Base-by-base conservation (phyloP, 2,113 vertebrate species). In the Cariama cristata region DNA sequence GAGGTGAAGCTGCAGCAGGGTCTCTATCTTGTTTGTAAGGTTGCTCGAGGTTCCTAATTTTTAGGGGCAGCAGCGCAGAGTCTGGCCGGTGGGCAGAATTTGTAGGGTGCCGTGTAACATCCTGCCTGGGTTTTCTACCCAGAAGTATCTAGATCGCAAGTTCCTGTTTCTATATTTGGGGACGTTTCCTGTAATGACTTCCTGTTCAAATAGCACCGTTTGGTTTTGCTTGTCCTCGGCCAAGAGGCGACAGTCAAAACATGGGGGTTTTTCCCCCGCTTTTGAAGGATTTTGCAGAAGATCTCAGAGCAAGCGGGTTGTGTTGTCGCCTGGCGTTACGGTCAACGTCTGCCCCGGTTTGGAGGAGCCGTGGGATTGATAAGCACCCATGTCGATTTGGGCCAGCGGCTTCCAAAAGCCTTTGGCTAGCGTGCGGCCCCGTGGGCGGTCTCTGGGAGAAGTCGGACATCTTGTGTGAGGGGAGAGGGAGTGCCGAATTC, bases 381-480 rank as follows among this genome's bases (percentile, higher is more conserved):
- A 13, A 33, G n/a, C 35, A 9, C 0, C 0, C 0, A 1, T 20
- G 44, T 22, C 2, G 3, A 1, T 30, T 55, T 12, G 40, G 66
- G 26, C 28, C 3, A 2, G 40, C 1, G 9, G 58, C 38, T 55
- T 53, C 49, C 28, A 16, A 12, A 63, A 69, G 58, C 52, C 47
- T 84, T 32, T 35, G 44, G 72, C 28, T n/a, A 6, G 6, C 0
- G 3, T 7, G 27, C 4, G 10, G 7, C 59, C 14, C 40, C 0
- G 1, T 13, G 55, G 27, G 23, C 1, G 4, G 35, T 38, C 12
- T 30, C 18, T 40, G 1, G 2, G 32, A 24, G 26, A n/a, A 8
- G 11, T 14, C 3, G 3, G 14, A 38, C 9, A 2, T 18, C 33
- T 42, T 4, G 2, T 5, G 21, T 14, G 63, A 42, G 45, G n/a